Base-by-base conservation (phyloP, 2,113 vertebrate genomes). In the Entosphenus tridentatus region DNA sequence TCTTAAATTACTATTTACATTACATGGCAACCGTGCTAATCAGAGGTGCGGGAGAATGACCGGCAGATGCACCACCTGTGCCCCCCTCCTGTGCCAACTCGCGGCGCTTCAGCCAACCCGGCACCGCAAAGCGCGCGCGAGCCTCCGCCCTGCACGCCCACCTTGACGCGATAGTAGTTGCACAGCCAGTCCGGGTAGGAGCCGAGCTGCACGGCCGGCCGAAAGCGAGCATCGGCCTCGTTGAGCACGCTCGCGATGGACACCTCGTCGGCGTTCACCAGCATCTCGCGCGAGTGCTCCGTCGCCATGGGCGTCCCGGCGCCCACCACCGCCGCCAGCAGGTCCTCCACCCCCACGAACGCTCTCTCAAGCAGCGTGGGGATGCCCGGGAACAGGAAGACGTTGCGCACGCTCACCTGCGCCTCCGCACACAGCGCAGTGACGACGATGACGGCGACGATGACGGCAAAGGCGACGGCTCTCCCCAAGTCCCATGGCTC, bases 101-200 rank as follows among this genome's bases (percentile, higher is more conserved):
- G 39, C 5, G 4, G 39, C 39, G 39, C 39, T 39, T 39, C 39
- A 7, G 39, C 39, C 39, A 39, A 4, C 39, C 39, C 39, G 39
- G 39, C 39, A 39, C 39, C 39, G 39, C 39, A 39, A 39, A 39
- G 1, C 39, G 6, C 39, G 39, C 39, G 39, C 39, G 39, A 4
- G 39, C 39, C 39, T 39, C 39, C 39, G 39, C 39, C 39, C 39
- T 39, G 39, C 62, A 65, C 62, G 11, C n/a, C 21, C 10, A 65
- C 62, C 62, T 85, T 82, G 70, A 98, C 90, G 1, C 81, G 79
- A 72, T 89, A 84, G 72, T 96, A 97, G 76, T 97, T 97, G 71
- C 79, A 93, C 69, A 79, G 71, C 91, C 90, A 96, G 76, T 95
- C 86, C 0, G 93, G 93, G 75, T 97, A 97, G 14, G 93, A 97